A percentile compares a stretch with the other conserved stretches of the same genome.
Conservation (phyloP, 2,888 invertebrate genomes). For the Neoscelio sp. region DNA sequence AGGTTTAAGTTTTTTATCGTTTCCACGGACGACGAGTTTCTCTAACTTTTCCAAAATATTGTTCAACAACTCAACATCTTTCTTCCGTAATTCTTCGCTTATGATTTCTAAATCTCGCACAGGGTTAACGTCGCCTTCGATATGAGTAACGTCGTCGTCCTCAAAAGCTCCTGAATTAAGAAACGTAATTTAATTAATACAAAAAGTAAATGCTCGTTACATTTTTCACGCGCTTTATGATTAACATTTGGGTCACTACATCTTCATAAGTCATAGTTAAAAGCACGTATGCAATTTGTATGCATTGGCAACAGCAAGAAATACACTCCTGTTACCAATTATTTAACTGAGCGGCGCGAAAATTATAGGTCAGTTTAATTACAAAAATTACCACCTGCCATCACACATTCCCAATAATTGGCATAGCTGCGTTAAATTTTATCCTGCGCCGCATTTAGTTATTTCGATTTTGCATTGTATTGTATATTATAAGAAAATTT, state of each 20-base stretch:
- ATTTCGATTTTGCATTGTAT: no score
- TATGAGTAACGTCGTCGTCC: slow-evolving; percentile 98
- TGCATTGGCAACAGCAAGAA: slow-evolving; percentile 20
- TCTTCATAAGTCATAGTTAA: slow-evolving; percentile 12
- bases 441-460: slow-evolving; percentile 22
- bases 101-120: slow-evolving; percentile 98
- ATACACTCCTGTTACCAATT: slow-evolving; percentile 55
- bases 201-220: slow-evolving; percentile 10
- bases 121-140: slow-evolving; percentile 99
- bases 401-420: slow-evolving; percentile 31
- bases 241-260: background rate
- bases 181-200: background rate
- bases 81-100: slow-evolving; percentile 96
- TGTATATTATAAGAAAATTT: no score
- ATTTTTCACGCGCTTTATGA: background rate
- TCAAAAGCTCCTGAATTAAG: slow-evolving; percentile 94
- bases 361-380: slow-evolving; percentile 70
- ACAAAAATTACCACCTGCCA: slow-evolving; percentile 69
- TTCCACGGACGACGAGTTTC: slow-evolving; percentile 91
- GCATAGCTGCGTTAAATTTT: slow-evolving; percentile 26
- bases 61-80: slow-evolving; percentile 95
- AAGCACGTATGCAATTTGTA: slow-evolving; percentile 30
- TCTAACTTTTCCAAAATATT: slow-evolving; percentile 94
- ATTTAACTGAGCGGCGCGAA: slow-evolving; percentile 68
- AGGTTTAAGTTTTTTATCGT: slow-evolving; percentile 97